Evolutionary conservation across 2,797 vertebrate genomes (phyloP).

Genomic region (Numenius phaeopus): DNA sequence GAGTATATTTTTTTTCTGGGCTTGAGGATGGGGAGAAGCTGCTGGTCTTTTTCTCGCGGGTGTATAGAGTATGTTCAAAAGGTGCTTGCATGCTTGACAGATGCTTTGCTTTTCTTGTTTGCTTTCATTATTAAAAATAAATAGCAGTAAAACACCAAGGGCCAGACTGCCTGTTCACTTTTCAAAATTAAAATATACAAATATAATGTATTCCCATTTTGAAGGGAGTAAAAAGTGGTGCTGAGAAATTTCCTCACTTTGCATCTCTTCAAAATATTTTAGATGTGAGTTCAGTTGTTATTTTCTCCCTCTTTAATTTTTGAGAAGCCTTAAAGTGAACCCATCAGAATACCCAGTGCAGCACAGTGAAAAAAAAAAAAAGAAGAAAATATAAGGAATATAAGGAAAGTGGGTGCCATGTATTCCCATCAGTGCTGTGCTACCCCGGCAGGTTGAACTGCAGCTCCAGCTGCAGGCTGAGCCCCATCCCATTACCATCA

Average conservation of each 20-base stretch:
- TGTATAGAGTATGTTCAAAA: neutral
- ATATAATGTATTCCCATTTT: neutral
- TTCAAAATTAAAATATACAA: constrained; percentile 8
- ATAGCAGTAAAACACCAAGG: neutral
- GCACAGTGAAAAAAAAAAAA: neutral
- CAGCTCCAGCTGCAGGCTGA: constrained; percentile 36
- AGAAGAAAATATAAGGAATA: no score
- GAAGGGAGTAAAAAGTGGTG: neutral
- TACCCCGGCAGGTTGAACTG: neutral
- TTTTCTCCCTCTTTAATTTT: neutral
- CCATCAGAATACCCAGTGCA: neutral
- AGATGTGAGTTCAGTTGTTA: neutral
- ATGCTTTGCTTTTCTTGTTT: neutral
- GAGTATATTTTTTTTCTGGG: neutral
- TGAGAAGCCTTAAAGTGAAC: neutral
- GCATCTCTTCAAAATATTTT: neutral
- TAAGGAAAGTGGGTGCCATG: neutral
- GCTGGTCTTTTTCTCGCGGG: neutral
- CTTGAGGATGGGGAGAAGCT: neutral
- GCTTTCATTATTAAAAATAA: constrained; percentile 49
- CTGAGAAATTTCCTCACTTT: neutral
- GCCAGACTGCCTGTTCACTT: neutral
- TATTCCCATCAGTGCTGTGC: neutral
- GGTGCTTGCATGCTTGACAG: neutral
- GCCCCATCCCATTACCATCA: neutral